Percentiles rank a stretch among this genome's conserved stretches.
Evolutionary conservation across 2,113 vertebrate species (phyloP).

Genomic region (Melozone crissalis): DNA sequence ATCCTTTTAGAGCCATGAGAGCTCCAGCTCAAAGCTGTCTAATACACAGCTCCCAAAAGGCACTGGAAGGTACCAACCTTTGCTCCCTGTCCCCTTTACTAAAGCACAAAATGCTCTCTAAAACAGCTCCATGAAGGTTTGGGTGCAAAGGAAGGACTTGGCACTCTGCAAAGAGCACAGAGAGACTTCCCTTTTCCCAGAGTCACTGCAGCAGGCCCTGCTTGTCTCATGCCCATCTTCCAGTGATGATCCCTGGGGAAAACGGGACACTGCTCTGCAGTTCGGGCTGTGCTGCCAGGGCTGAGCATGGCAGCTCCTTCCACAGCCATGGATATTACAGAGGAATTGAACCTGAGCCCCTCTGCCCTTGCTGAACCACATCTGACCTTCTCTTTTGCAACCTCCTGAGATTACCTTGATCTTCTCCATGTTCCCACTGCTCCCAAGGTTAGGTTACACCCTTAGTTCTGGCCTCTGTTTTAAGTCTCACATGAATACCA

Average conservation of each 20-base stretch:
- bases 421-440: neutral
- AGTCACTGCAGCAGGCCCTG: neutral
- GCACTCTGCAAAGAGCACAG: neutral
- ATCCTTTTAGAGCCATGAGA: neutral
- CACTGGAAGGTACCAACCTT: neutral
- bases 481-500: constrained; percentile 57
- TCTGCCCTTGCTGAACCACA: neutral
- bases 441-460: neutral
- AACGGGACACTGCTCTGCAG: neutral
- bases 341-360: neutral
- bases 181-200: neutral
- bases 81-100: neutral
- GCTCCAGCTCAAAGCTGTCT: neutral
- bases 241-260: neutral
- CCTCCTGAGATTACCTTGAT: constrained; percentile 41
- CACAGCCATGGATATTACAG: neutral
- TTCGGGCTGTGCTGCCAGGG: neutral
- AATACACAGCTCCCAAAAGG: neutral
- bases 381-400: constrained; percentile 22
- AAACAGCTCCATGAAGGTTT: neutral
- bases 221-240: neutral
- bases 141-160: neutral
- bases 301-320: neutral
- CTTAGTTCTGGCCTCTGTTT: constrained; percentile 60
- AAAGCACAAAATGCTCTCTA: neutral